Conservation (phyloP, 2,888 invertebrate genomes). For the Lydus trimaculatus region DNA sequence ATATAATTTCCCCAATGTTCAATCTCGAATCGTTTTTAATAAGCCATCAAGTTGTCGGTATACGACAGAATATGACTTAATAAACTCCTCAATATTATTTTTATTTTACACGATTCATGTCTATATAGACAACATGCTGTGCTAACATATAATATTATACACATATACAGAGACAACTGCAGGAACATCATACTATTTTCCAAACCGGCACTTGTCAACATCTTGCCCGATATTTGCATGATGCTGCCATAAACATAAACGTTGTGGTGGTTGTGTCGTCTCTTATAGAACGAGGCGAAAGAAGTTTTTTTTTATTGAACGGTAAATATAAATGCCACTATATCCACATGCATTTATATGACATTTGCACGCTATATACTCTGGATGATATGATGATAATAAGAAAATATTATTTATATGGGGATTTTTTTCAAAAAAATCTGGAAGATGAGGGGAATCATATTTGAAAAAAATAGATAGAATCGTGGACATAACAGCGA, state of each 20-base stretch:
- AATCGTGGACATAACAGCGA: background rate
- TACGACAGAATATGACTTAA: conserved; percentile 50
- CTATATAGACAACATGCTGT: conserved; percentile 34
- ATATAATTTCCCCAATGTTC: background rate
- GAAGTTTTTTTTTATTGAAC: conserved; percentile 46
- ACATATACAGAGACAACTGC: background rate
- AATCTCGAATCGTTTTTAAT: background rate
- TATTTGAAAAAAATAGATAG: background rate
- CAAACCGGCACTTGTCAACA: conserved; percentile 46
- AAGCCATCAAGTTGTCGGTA: background rate
- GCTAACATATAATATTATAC: too few relatives aligned
- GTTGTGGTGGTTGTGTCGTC: conserved; percentile 39
- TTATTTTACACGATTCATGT: conserved; percentile 49
- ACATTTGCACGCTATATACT: conserved; percentile 38
- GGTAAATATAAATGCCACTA: conserved; percentile 42
- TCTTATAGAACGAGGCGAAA: conserved; percentile 15
- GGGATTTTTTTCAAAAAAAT: too few relatives aligned
- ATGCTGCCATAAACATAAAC: conserved; percentile 42
- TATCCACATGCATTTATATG: conserved; percentile 39
- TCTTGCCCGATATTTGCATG: conserved; percentile 45
- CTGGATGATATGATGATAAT: conserved; percentile 9
- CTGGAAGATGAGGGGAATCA: background rate
- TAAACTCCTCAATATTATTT: conserved; percentile 51
- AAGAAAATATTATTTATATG: too few relatives aligned
- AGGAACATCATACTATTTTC: conserved; percentile 37